Evolutionary conservation across 2,888 invertebrate species (phyloP), one percentile per base, ranked within the genome.

Genomic region (Julus scanicus): DNA sequence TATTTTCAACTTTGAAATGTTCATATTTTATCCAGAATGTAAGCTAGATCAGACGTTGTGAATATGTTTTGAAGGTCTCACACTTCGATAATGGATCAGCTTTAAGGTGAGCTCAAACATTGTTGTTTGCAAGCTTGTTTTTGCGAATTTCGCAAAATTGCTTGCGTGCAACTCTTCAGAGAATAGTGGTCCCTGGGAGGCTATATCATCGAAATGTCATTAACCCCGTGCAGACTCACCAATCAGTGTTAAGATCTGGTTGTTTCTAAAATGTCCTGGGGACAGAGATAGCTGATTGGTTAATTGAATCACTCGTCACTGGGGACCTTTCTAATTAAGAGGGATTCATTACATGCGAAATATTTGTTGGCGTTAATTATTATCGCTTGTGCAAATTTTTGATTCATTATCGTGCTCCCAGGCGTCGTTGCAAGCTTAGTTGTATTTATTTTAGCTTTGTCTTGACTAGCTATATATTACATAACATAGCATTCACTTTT

Each of bases 221-320:
- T 63, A 63, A 17, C 13, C 63, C 63, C 63, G 63, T 20, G 13
- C 63, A 6, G n/a, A 17, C 63, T n/a, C n/a, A n/a, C 63, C 63
- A 63, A 63, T 63, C n/a, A 63, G n/a, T 63, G 63, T 63, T 63
- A 63, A 20, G 63, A 63, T 63, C n/a, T 63, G 63, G 63, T 63
- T 63, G 63, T 63, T 63, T n/a, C 63, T 63, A 63, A 63, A 17
- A n/a, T 63, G 63, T 20, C 63, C 63, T n/a, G 63, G 63, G n/a
- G 63, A n/a, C 63, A 17, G n/a, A 63, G 63, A 2, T 17, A 63
- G 63, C 63, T 63, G n/a, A 63, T 63, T 63, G 63, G 63, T 63
- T 63, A 63, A 63, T 63, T 63, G 63, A 63, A 63, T 63, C 2
- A 20, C 63, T 17, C 63, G 63, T 63, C 63, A 63, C 63, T n/a